Base-by-base conservation (phyloP, 2,797 vertebrate genomes). In the Champsocephalus gunnari region DNA sequence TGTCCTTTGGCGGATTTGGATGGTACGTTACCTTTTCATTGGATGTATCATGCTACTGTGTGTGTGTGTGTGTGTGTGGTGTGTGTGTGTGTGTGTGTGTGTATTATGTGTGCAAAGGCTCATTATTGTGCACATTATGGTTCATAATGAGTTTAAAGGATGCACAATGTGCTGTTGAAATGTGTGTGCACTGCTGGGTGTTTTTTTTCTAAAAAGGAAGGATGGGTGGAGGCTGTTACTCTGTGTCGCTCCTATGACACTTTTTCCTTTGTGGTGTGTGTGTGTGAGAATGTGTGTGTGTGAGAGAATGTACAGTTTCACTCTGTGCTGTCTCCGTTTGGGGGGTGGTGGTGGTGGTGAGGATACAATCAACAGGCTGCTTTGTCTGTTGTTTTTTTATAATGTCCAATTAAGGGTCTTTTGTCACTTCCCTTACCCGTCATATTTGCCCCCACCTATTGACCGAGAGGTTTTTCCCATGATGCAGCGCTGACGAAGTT, bases 1-100 rank as follows among this genome's bases (percentile, higher is more conserved):
- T 98, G 87, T 98, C 98, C 55, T 99, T 99, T 76, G 97, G 97
- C 64, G 98, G 97, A 81, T 98, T 96, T 1, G 97, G 97, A 94
- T 97, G 98, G 98, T 98, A 96, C 81, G 97, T 96, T 57, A 12
- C 12, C 5, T 80, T 85, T 82, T 83, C 44, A 75, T 28, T 73
- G 21, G 13, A 73, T 63, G 34, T 24, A 24, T 24, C 24, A 24
- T 24, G 24, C 44, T 71, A 0, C 11, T 57, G 12, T 64, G 28
- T 67, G 12, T 71, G 14, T 28, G 24, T 28, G 24, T 28, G 24
- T 28, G 24, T 28, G 24, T 28, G 24, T 28, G 24, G 24, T 28
- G 24, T 28, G 24, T 28, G 24, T 28, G 24, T 28, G 24, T 28
- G 24, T 28, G 24, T 28, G 24, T 28, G 24, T 28, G 24, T 28